phyloP scores from a whole-genome alignment of 2,113 vertebrate genomes.

The Hylia prasina region DNA sequence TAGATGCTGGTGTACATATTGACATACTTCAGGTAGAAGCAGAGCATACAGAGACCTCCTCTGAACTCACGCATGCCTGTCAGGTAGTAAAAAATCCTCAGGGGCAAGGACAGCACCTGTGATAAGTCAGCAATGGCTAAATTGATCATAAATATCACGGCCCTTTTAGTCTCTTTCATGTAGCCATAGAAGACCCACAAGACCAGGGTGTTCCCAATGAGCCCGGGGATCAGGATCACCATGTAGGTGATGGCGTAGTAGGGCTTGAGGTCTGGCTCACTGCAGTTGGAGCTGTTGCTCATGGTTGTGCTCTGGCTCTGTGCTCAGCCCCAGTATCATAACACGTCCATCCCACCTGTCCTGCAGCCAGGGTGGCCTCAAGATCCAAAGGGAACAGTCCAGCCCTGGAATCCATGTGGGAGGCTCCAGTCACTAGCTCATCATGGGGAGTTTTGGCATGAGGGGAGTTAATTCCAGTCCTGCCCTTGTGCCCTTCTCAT shows the following conservation, averaged over 20 bases:
- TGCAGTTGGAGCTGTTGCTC: constrained; percentile 27
- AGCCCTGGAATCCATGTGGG: fast-evolving
- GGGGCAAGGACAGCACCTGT: constrained; percentile 91
- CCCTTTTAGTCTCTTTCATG: constrained; percentile 91
- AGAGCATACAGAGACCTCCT: constrained; percentile 83
- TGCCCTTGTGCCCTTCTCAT: background rate
- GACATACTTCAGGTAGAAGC: constrained; percentile 97
- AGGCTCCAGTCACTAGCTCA: background rate
- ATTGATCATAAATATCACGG: constrained; percentile 97
- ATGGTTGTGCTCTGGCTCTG: background rate
- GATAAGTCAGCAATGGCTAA: constrained; percentile 90
- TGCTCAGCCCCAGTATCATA: background rate
- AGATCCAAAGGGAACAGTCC: background rate
- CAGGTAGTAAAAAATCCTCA: constrained; percentile 95
- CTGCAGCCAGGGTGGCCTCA: background rate
- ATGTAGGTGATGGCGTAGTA: constrained; percentile 88
- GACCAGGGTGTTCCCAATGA: constrained; percentile 89
- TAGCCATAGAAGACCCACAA: constrained; percentile 93
- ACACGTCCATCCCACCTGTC: background rate
- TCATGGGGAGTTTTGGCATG: background rate
- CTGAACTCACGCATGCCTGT: constrained; percentile 86
- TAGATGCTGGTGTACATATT: constrained; percentile 98
- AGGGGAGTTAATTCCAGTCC: background rate
- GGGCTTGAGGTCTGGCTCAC: constrained; percentile 14
- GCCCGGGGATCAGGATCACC: constrained; percentile 86